A percentile compares a stretch with the other conserved stretches of the same genome.
phyloP scores from a whole-genome alignment of 1,140 invertebrate genomes.

The Pinna nobilis region DNA sequence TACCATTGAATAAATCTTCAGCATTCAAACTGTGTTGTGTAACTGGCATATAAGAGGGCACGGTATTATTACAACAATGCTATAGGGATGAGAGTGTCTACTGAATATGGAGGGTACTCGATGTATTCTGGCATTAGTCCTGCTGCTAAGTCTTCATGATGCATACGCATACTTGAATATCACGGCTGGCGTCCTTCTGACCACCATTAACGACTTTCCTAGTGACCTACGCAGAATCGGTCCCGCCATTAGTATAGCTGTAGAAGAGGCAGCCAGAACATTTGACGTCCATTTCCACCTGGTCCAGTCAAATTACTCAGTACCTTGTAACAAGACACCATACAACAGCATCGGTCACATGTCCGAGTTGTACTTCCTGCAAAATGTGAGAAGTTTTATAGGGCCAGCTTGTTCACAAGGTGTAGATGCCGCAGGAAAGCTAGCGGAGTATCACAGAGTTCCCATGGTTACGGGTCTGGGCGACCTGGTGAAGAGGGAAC shows the following conservation, averaged over 20 bases:
- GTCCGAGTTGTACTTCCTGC: background rate
- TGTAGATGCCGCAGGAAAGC: background rate
- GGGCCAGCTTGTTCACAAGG: slow-evolving; percentile 24
- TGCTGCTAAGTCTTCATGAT: no score
- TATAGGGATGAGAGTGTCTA: no score
- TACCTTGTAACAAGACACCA: background rate
- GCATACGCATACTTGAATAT: no score
- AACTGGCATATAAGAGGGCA: no score
- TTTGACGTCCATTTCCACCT: background rate
- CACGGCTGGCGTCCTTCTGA: slow-evolving; percentile 14
- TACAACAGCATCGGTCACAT: background rate
- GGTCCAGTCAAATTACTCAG: background rate
- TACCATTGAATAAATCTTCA: no score
- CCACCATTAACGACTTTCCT: slow-evolving; percentile 6
- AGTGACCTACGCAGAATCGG: slow-evolving; percentile 9
- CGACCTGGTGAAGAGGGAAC: slow-evolving; percentile 1
- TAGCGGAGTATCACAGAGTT: slow-evolving; percentile 11
- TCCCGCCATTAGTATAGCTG: slow-evolving; percentile 12
- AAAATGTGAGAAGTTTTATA: slow-evolving; percentile 6
- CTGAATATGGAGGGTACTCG: no score
- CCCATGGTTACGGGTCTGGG: slow-evolving; percentile 23
- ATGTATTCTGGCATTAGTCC: no score
- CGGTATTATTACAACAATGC: no score
- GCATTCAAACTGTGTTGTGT: no score
- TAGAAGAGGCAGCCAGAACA: background rate